These are phyloP conservation scores for Trypoxylus dichotomus DNA, from an alignment of 1,140 invertebrate species.

Conservation along the genomic window DNA sequence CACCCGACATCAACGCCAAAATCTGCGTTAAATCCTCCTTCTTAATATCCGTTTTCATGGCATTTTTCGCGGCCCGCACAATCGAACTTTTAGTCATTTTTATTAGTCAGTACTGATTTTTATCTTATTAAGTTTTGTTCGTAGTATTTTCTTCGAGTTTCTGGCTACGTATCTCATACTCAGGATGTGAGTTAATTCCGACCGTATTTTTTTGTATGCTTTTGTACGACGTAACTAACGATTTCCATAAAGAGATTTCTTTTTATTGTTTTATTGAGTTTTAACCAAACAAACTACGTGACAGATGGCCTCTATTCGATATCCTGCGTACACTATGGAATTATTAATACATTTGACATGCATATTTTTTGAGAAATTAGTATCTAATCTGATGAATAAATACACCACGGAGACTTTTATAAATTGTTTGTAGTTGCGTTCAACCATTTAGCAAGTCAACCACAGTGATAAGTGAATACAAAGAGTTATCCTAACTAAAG, in stretches of 20 bases:
- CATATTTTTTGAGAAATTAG: neutral
- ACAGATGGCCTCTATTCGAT: neutral
- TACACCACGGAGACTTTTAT: no score
- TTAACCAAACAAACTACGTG: conserved; percentile 16
- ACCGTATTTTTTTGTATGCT: neutral
- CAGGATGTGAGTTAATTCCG: neutral
- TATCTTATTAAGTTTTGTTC: no score
- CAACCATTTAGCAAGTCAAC: no score
- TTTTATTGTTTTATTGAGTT: conserved; percentile 29
- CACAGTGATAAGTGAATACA: no score
- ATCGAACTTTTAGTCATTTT: neutral
- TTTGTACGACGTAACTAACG: neutral
- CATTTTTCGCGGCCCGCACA: neutral
- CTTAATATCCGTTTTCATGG: no score
- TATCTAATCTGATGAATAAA: no score
- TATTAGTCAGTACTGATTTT: neutral
- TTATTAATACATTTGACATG: neutral
- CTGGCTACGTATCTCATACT: no score
- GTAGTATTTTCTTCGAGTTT: no score
- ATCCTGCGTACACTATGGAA: neutral
- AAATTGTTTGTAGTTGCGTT: no score
- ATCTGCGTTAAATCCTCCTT: no score
- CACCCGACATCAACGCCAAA: no score
- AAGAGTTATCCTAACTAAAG: no score
- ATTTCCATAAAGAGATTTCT: neutral